A percentile compares a stretch with the other conserved stretches of the same genome.
Evolutionary conservation across 2,797 vertebrate genomes (phyloP).

Genomic region (Squalus acanthias): DNA sequence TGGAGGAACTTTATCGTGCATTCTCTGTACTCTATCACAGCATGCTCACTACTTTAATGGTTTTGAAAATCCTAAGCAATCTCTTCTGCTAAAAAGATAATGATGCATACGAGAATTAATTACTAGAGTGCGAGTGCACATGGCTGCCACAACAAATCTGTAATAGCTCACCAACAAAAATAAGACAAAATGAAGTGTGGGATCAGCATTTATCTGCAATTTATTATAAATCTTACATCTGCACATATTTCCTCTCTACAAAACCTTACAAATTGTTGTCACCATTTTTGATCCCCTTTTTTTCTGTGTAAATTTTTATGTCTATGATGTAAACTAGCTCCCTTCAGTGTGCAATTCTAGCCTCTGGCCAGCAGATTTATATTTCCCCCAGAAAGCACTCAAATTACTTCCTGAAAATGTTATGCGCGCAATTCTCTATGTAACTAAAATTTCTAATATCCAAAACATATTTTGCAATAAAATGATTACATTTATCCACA

Average conservation of each 20-base stretch:
- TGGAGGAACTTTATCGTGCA: neutral
- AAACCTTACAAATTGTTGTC: neutral
- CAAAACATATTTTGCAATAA: too few relatives aligned
- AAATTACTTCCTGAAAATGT: too few relatives aligned
- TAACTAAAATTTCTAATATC: too few relatives aligned
- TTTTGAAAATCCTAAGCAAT: neutral
- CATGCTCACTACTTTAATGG: neutral
- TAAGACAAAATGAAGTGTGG: neutral
- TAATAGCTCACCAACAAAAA: neutral
- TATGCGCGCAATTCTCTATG: too few relatives aligned
- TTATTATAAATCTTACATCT: neutral
- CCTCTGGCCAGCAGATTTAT: too few relatives aligned
- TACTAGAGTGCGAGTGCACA: neutral
- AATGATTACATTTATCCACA: too few relatives aligned
- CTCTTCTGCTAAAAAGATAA: neutral
- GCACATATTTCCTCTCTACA: neutral
- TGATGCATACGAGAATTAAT: neutral
- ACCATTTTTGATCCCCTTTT: too few relatives aligned
- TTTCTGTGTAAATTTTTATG: neutral
- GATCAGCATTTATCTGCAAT: neutral
- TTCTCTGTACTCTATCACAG: neutral
- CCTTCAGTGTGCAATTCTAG: neutral
- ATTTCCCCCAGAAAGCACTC: too few relatives aligned
- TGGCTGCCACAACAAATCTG: neutral
- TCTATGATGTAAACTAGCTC: neutral